Conservation (phyloP, 2,797 vertebrate genomes). For the Parotocinclus haroldoi region DNA sequence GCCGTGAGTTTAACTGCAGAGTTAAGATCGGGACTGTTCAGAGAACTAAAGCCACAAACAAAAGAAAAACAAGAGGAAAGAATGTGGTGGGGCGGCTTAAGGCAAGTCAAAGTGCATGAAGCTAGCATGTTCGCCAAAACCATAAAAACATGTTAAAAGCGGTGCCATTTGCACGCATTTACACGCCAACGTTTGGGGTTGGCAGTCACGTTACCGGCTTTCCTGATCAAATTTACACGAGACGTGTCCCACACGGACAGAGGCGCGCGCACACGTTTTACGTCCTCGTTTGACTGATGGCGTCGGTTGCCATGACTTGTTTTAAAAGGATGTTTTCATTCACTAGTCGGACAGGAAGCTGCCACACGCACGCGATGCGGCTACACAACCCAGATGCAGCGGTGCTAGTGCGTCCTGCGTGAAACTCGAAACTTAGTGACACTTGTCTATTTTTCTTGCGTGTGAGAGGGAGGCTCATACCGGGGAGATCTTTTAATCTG, state of each 20-base stretch:
- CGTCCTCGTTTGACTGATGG: neutral
- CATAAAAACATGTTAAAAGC: neutral
- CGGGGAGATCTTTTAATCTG: neutral
- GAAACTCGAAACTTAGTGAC: conserved; percentile 6
- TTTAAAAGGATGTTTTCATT: conserved; percentile 21
- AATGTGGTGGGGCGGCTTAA: neutral
- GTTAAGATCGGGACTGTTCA: neutral
- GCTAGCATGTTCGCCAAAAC: conserved; percentile 1
- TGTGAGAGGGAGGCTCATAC: neutral
- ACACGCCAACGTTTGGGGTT: neutral
- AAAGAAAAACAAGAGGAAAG: neutral
- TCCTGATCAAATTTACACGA: neutral
- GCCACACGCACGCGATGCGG: conserved; percentile 9
- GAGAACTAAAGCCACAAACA: neutral
- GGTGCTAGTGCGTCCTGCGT: conserved; percentile 30
- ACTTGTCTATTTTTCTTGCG: neutral
- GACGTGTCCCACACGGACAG: too few relatives aligned
- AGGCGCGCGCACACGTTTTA: neutral
- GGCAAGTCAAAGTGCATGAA: conserved; percentile 18
- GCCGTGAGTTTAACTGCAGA: too few relatives aligned
- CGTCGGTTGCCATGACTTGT: neutral
- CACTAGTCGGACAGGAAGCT: conserved; percentile 25
- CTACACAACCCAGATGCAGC: conserved; percentile 28
- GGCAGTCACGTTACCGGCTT: neutral
- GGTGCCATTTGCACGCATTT: neutral